Evolutionary conservation across 2,797 vertebrate genomes (phyloP), one percentile per base, ranked within the genome.

Genomic region (Onychomys arenicola): DNA sequence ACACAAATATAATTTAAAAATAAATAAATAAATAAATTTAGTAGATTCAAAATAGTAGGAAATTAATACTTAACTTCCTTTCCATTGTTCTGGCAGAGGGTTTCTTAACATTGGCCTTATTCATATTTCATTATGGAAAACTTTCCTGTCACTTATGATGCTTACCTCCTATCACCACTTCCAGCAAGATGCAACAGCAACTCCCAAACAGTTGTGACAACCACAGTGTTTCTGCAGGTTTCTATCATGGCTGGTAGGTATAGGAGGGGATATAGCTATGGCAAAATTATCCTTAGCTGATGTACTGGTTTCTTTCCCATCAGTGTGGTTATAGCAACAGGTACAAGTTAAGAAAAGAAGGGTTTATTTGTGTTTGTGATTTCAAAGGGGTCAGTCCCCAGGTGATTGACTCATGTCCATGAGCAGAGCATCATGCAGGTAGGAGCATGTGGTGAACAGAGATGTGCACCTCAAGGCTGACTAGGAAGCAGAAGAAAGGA

Each of bases 181-280:
- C 34, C 2, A 23, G 27, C n/a, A 12, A 1, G 49, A 94, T 77
- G 21, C 8, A 40, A 9, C 21, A 91, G 16, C 11, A 40, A 0
- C 57, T 89, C 37, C 37, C 34, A 63, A 40, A 0, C 32, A 90
- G 2, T 0, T 87, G 25, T 95, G 23, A 76, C 21, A 61, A 89
- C 27, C 2, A 81, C 40, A 91, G 37, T 49, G 13, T 81, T 73
- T 77, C 52, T 61, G 59, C 2, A 84, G 17, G 65, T 71, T 78
- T 11, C 9, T 8, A 75, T 65, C 40, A 52, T n/a, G 7, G 25
- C 32, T 55, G 14, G 27, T 17, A 3, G n/a, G 21, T 16, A 19
- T 46, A 4, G 4, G 1, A 6, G 4, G 27, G 29, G 0, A 77
- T 3, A 21, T n/a, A n/a, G 5, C 5, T 2, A 52, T 55, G 0